A percentile compares a stretch with the other conserved stretches of the same genome.
Evolutionary conservation across 2,797 vertebrate genomes (phyloP).

Genomic region (Takifugu rubripes): DNA sequence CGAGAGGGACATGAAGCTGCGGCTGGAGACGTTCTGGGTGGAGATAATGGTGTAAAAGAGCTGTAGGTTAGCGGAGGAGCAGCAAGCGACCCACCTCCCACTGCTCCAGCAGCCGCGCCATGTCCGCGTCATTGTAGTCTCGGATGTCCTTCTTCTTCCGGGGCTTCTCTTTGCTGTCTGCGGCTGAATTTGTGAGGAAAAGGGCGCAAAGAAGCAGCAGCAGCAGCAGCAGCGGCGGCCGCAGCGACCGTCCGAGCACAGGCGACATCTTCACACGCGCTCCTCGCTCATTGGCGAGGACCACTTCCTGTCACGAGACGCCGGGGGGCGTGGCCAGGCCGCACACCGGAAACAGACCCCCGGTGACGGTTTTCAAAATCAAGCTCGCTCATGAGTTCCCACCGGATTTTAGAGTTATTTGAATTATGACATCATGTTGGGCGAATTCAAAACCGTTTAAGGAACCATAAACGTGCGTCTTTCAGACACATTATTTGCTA

Average conservation of each 20-base stretch:
- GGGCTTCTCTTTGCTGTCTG: constrained; percentile 49
- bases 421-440: too few relatives aligned
- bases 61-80: background rate
- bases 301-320: constrained; percentile 36
- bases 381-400: background rate
- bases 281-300: constrained; percentile 63
- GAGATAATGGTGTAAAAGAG: too few relatives aligned
- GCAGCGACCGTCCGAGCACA: constrained; percentile 36
- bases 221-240: background rate
- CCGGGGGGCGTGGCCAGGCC: constrained; percentile 13
- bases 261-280: constrained; percentile 78
- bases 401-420: too few relatives aligned
- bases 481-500: too few relatives aligned
- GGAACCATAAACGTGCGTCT: too few relatives aligned
- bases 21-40: too few relatives aligned
- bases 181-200: constrained; percentile 31
- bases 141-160: constrained; percentile 92
- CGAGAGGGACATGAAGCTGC: too few relatives aligned
- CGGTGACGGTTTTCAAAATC: constrained; percentile 38
- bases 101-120: constrained; percentile 93
- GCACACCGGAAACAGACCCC: background rate
- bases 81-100: constrained; percentile 83
- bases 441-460: too few relatives aligned
- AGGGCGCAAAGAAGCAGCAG: constrained; percentile 42
- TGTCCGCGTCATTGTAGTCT: constrained; percentile 96